A percentile compares a stretch with the other conserved stretches of the same genome.
Conservation (phyloP, 92 coral and sea anemone genomes). For the Epizoanthus scotinus region DNA sequence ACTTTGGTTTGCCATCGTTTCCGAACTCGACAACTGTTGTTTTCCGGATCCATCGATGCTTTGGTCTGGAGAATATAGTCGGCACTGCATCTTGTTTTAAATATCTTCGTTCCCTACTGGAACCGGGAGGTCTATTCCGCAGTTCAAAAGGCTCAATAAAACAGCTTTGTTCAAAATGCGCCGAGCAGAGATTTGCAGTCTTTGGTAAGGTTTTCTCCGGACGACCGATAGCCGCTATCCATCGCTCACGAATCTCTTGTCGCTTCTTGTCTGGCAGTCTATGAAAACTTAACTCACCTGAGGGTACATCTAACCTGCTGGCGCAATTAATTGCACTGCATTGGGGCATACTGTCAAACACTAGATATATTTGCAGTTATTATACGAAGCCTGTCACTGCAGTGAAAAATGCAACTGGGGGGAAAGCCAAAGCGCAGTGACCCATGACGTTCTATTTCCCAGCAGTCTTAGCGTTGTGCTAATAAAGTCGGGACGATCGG, state of each 20-base stretch:
- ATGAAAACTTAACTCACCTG: too few species aligned
- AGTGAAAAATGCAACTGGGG: not conserved
- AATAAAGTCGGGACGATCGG: too few species aligned
- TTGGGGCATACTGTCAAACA: not conserved
- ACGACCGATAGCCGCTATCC: constrained; percentile 1
- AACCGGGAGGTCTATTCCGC: not conserved
- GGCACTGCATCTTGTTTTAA: not conserved
- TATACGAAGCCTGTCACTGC: not conserved
- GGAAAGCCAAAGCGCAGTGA: not conserved
- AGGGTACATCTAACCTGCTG: not conserved
- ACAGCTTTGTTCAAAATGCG: not conserved
- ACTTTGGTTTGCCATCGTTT: too few species aligned
- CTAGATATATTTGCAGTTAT: not conserved
- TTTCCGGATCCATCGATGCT: too few species aligned
- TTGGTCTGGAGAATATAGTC: not conserved
- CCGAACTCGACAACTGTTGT: too few species aligned
- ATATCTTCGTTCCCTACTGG: not conserved
- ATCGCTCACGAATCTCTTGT: not conserved
- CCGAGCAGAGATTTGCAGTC: not conserved
- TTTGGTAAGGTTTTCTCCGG: not conserved
- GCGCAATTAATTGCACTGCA: not conserved
- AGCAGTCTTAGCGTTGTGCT: constrained; percentile 1
- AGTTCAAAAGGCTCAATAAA: not conserved
- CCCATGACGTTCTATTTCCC: constrained; percentile 1
- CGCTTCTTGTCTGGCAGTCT: not conserved